phyloP scores from a whole-genome alignment of 2,113 vertebrate genomes.

The human region GRCh38 chr14:72942501-72943000 shows the following conservation, averaged over 20 bases:
- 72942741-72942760: not conserved
- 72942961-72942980: not conserved
- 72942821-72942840: not conserved
- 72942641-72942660: too few relatives aligned
- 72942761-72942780: not conserved
- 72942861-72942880: not conserved
- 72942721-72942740: not conserved
- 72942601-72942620: too few relatives aligned
- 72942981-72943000: constrained; percentile 84
- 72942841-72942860: not conserved
- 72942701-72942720: not conserved
- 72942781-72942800: not conserved
- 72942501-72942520: not conserved
- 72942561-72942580: not conserved
- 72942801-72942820: not conserved
- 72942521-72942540: not conserved
- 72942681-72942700: too few relatives aligned
- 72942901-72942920: not conserved
- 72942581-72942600: not conserved
- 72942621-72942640: too few relatives aligned
- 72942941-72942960: not conserved
- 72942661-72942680: too few relatives aligned
- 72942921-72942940: not conserved
- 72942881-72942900: not conserved
- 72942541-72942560: not conserved